Base-by-base conservation (phyloP, 2,797 vertebrate genomes). In the Acanthis flammea region DNA sequence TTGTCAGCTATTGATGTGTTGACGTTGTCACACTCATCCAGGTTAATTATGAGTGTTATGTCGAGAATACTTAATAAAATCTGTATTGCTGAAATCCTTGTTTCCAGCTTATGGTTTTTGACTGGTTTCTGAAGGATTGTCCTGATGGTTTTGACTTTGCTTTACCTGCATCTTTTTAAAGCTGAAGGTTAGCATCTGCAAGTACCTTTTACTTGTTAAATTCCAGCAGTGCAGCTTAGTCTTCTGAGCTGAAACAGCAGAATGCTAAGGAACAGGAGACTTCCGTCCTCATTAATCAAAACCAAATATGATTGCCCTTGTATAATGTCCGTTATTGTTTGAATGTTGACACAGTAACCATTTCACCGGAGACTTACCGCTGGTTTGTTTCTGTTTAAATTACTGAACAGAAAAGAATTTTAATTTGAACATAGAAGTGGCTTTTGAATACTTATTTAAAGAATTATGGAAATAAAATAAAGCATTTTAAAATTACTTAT, bases 361-460 rank as follows among this genome's bases (percentile, higher is more conserved):
- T 94, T 90, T 91, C 39, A 39, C 48, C 47, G 47, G 67, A 92
- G 66, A 51, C 44, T 84, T 90, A 48, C 24, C 79, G 73, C 62
- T 92, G 70, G 9, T 42, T 94, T 94, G 70, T 88, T 95, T 94
- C 80, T 67, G n/a, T 93, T 84, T 94, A 53, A 88, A 60, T 73
- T 79, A 53, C n/a, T 50, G 71, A 73, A 67, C 12, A 22, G 48
- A 57, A 84, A 86, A 72, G 7, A 41, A 51, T 66, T 94, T 82
- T 63, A 39, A 65, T 87, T 88, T 71, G 78, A 85, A 53, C 27
- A 8, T 50, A 72, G 45, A 57, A 45, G 31, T 84, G 54, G 14
- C 35, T 92, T 92, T 88, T 65, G 79, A 88, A 50, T 73, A 50
- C 57, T 73, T 83, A 45, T 12, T 90, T 86, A 47, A 93, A 86